Conservation (phyloP, 2,113 vertebrate species). For the Strix aluco region DNA sequence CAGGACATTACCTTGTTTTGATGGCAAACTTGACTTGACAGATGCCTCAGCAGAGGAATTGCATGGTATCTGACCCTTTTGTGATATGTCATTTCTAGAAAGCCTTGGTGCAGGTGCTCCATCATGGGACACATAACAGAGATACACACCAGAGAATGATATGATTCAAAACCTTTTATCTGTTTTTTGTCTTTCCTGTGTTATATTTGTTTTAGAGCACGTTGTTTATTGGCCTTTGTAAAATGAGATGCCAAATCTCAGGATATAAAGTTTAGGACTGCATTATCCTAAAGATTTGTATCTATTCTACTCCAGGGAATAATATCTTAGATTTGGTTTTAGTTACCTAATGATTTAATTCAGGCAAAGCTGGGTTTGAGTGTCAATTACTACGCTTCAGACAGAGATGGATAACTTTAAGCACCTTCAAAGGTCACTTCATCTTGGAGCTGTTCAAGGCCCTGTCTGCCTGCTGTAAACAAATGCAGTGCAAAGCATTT, state of each 20-base stretch:
- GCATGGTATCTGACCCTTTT: conserved; percentile 50
- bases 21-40: conserved; percentile 43
- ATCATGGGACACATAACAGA: conserved; percentile 12
- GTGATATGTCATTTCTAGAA: conserved; percentile 48
- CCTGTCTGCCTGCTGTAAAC: background rate
- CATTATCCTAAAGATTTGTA: background rate
- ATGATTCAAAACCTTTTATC: conserved; percentile 13
- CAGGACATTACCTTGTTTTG: conserved; percentile 44
- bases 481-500: background rate
- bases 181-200: background rate
- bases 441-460: background rate
- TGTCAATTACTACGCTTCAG: background rate
- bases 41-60: conserved; percentile 45
- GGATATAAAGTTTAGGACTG: background rate
- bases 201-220: background rate
- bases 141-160: background rate
- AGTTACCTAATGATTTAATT: conserved; percentile 18
- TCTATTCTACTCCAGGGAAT: background rate
- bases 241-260: background rate
- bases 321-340: background rate
- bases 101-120: conserved; percentile 11
- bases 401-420: conserved; percentile 42
- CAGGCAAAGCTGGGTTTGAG: background rate
- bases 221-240: background rate
- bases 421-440: conserved; percentile 3